These are phyloP conservation scores for Lagodon rhomboides DNA, from an alignment of 2,797 vertebrate genomes.

Conservation along the genomic window DNA sequence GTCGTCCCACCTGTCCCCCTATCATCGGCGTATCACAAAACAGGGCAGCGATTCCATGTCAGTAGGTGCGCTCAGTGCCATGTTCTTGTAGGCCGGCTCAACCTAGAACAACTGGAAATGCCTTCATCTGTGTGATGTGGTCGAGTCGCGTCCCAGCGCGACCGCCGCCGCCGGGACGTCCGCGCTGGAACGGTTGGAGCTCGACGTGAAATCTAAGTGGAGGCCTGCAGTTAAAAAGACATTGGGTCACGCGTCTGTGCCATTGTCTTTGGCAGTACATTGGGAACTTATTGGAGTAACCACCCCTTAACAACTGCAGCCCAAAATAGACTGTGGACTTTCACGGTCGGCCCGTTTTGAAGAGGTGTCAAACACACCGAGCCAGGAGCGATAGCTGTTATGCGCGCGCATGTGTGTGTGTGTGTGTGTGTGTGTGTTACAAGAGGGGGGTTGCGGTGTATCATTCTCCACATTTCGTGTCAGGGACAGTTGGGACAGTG, in stretches of 20 bases:
- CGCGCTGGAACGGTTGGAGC: constrained; percentile 15
- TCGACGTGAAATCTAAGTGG: constrained; percentile 58
- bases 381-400: constrained; percentile 64
- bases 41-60: constrained; percentile 17
- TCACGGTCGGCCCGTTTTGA: constrained; percentile 71
- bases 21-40: constrained; percentile 32
- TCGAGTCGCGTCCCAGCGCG: neutral
- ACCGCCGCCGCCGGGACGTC: constrained; percentile 7
- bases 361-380: constrained; percentile 75
- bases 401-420: neutral
- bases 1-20: constrained; percentile 56
- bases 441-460: constrained; percentile 42
- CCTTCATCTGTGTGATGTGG: constrained; percentile 21
- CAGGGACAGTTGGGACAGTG: constrained; percentile 71
- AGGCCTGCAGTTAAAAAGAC: constrained; percentile 61
- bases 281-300: constrained; percentile 75
- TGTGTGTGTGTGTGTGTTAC: constrained; percentile 51
- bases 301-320: constrained; percentile 78
- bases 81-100: constrained; percentile 5
- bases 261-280: constrained; percentile 81
- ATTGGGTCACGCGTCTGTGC: constrained; percentile 63
- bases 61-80: constrained; percentile 1
- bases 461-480: constrained; percentile 71
- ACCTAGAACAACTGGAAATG: constrained; percentile 47
- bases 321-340: constrained; percentile 77